Percentiles rank a stretch among this genome's conserved stretches.
These are phyloP conservation scores for Brachycybe producta DNA, from an alignment of 2,888 invertebrate genomes.

Conservation along the genomic window DNA sequence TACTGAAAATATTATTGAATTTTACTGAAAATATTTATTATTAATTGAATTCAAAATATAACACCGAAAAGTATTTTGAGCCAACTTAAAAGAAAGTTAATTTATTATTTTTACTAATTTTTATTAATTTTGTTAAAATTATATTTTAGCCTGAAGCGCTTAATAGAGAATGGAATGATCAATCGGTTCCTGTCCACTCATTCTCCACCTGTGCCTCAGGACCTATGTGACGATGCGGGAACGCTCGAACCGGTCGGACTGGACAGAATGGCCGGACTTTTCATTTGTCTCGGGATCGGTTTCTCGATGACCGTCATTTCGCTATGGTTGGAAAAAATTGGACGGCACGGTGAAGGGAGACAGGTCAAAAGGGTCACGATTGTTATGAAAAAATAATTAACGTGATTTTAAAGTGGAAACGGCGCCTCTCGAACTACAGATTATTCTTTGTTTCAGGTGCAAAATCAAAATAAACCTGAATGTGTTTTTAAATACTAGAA, in stretches of 20 bases:
- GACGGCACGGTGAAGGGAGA: neutral
- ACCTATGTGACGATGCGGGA: neutral
- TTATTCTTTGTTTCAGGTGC: too few species aligned
- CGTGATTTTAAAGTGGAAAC: too few species aligned
- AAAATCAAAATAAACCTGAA: too few species aligned
- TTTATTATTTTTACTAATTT: neutral
- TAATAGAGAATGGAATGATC: constrained; percentile 9
- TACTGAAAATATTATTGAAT: too few species aligned
- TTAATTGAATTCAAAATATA: too few species aligned
- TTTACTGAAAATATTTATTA: too few species aligned
- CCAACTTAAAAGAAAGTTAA: neutral
- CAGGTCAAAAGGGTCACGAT: neutral
- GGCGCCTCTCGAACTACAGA: too few species aligned
- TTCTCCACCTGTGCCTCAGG: neutral
- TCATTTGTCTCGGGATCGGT: constrained; percentile 8
- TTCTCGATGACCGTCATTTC: neutral
- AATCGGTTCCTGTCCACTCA: neutral
- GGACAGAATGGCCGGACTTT: constrained; percentile 13
- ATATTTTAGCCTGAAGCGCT: neutral
- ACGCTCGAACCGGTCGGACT: constrained; percentile 9
- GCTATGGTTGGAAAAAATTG: constrained; percentile 5
- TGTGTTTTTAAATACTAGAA: too few species aligned
- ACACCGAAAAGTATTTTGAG: too few species aligned
- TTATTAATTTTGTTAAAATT: neutral
- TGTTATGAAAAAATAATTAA: too few species aligned